Conservation (phyloP, 2,797 vertebrate genomes). For the Megalops cyprinoides region DNA sequence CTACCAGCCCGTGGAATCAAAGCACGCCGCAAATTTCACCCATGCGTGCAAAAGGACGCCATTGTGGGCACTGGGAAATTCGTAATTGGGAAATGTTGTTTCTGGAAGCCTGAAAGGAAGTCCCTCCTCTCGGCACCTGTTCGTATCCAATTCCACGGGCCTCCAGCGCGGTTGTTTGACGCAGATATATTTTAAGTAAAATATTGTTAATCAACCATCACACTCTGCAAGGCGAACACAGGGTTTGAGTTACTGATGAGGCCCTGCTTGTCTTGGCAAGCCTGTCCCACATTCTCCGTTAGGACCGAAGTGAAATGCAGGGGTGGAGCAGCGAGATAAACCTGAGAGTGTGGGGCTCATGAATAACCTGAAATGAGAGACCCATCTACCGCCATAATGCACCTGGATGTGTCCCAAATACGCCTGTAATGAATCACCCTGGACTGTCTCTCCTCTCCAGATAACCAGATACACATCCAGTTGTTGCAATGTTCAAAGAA, state of each 20-base stretch:
- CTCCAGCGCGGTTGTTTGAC: background rate
- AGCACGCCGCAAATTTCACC: too few species aligned
- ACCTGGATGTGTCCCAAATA: background rate
- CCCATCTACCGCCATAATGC: background rate
- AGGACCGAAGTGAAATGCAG: background rate
- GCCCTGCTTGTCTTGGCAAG: background rate
- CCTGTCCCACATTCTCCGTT: background rate
- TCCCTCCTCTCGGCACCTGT: background rate
- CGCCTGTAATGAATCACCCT: background rate
- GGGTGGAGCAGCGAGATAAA: too few species aligned
- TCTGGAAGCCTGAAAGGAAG: background rate
- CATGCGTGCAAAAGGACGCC: too few species aligned
- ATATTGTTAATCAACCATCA: conserved; percentile 15
- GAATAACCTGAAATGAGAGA: background rate
- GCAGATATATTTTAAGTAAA: background rate
- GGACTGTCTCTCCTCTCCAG: background rate
- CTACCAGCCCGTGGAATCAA: background rate
- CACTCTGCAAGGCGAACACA: background rate
- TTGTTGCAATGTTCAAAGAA: background rate
- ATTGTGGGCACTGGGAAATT: too few species aligned
- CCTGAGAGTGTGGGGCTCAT: background rate
- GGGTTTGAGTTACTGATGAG: background rate
- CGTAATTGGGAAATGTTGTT: background rate
- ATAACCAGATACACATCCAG: background rate
- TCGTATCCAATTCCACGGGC: background rate